A percentile compares a stretch with the other conserved stretches of the same genome.
These are phyloP conservation scores for Cosmia trapezina DNA, from an alignment of 2,888 invertebrate species.

Conservation along the genomic window DNA sequence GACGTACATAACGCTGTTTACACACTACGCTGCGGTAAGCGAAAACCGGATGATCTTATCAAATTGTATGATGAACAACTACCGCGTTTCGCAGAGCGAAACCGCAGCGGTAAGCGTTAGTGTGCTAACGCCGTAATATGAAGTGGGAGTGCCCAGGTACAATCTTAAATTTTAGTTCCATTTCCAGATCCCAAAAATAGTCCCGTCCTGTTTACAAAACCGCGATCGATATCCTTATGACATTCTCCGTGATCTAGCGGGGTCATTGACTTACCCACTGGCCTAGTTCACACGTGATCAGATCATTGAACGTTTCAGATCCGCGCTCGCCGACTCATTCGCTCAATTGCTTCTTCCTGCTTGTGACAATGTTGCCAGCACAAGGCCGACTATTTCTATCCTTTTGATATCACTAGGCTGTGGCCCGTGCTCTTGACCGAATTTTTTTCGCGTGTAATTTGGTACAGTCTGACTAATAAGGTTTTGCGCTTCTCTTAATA, in stretches of 20 bases:
- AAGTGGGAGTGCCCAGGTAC: no score
- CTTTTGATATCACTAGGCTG: slow-evolving; percentile 47
- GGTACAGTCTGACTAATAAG: background rate
- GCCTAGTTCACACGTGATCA: slow-evolving; percentile 86
- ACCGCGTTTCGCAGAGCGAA: no score
- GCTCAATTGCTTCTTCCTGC: slow-evolving; percentile 86
- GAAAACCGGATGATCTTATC: no score
- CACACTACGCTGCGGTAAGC: no score
- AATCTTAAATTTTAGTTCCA: background rate
- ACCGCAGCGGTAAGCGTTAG: no score
- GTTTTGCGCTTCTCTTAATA: slow-evolving; percentile 1
- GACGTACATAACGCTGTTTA: no score
- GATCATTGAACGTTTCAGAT: slow-evolving; percentile 80
- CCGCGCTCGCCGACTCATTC: slow-evolving; percentile 79
- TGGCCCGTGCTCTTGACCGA: slow-evolving; percentile 61
- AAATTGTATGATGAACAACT: no score
- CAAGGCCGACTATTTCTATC: slow-evolving; percentile 77
- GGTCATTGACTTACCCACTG: slow-evolving; percentile 81
- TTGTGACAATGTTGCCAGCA: slow-evolving; percentile 77
- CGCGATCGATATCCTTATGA: slow-evolving; percentile 59
- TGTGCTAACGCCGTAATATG: no score
- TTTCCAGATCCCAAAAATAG: background rate
- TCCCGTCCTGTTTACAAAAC: slow-evolving; percentile 24
- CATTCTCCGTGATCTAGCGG: slow-evolving; percentile 62
- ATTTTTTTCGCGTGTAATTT: slow-evolving; percentile 31